Base-by-base conservation (phyloP, 2,797 vertebrate species). In the Petrocephalus schoutedeni region DNA sequence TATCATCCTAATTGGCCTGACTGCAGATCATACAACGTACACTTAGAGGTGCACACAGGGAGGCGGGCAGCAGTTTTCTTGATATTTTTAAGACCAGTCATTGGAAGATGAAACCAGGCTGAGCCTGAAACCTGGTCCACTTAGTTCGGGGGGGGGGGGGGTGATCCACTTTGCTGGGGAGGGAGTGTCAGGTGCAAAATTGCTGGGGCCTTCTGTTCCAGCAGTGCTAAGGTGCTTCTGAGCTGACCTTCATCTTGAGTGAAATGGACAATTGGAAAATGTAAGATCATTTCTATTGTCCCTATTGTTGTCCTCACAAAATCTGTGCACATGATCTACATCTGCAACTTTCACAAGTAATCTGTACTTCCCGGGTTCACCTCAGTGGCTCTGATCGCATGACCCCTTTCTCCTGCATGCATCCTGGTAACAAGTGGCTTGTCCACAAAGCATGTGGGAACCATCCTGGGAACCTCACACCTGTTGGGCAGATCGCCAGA, bases 371-470 rank as follows among this genome's bases (percentile, higher is more conserved):
- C 93, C 93, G 95, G 95, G 95, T 95, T 94, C 95, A 96, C 93
- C 95, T 96, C 95, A 96, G 95, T 95, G 95, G 95, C 95, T 96
- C 95, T 96, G 96, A 96, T 95, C 94, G 95, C 94, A 96, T 96
- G 96, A 96, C 94, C 95, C 95, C 94, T 94, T 94, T 95, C 94
- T 89, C 93, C 95, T 89, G 92, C 92, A 94, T 95, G 95, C 96
- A 94, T 96, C 95, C 96, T 96, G 96, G 95, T 95, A 96, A 96
- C 94, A 93, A 89, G 91, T 93, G 92, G 51, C 94, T 93, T 94
- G 94, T 95, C 95, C 96, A 96, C 95, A 96, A 95, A 95, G 94
- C 95, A 94, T 92, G 95, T 94, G 96, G 95, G 93, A 92, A 86
- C 91, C 92, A 94, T 92, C 91, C 88, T 91, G 91, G 90, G 93